A percentile compares a stretch with the other conserved stretches of the same genome.
These are phyloP conservation scores for Rhopalosiphum maidis DNA, from an alignment of 1,140 invertebrate genomes.

Conservation along the genomic window DNA sequence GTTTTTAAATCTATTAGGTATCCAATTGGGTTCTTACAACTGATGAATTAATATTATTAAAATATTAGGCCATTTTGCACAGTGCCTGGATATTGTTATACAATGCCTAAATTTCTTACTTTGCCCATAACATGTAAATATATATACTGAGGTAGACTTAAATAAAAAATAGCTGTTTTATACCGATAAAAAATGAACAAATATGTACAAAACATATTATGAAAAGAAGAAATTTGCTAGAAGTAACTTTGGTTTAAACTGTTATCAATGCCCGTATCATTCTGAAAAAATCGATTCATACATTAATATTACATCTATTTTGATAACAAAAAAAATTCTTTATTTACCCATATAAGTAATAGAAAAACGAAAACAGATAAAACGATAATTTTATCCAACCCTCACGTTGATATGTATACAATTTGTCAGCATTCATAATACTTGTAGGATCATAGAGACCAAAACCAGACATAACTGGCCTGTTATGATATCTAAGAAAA, in stretches of 20 bases:
- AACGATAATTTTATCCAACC: slow-evolving; percentile 99
- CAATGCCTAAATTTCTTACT: too few species aligned
- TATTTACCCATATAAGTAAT: slow-evolving; percentile 95
- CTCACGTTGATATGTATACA: slow-evolving; percentile 91
- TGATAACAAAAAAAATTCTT: not conserved
- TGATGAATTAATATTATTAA: too few species aligned
- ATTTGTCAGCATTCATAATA: slow-evolving; percentile 95
- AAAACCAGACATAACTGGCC: slow-evolving; percentile 93
- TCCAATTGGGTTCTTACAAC: too few species aligned
- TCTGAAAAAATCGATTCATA: slow-evolving; percentile 58
- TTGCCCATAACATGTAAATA: too few species aligned
- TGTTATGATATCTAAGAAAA: slow-evolving; percentile 80
- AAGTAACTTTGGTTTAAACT: slow-evolving; percentile 21
- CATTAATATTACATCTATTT: slow-evolving; percentile 7
- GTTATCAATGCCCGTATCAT: slow-evolving; percentile 60
- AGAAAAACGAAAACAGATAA: slow-evolving; percentile 98
- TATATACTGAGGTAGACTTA: not conserved
- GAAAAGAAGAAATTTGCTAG: not conserved
- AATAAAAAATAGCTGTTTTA: not conserved
- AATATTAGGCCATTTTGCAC: too few species aligned
- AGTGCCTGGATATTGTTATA: too few species aligned
- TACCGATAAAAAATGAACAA: not conserved
- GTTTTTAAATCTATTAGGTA: too few species aligned
- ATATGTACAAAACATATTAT: not conserved
- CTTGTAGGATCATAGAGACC: slow-evolving; percentile 98